Evolutionary conservation across 2,113 vertebrate species (phyloP).

Genomic region (Charadrius vociferus): DNA sequence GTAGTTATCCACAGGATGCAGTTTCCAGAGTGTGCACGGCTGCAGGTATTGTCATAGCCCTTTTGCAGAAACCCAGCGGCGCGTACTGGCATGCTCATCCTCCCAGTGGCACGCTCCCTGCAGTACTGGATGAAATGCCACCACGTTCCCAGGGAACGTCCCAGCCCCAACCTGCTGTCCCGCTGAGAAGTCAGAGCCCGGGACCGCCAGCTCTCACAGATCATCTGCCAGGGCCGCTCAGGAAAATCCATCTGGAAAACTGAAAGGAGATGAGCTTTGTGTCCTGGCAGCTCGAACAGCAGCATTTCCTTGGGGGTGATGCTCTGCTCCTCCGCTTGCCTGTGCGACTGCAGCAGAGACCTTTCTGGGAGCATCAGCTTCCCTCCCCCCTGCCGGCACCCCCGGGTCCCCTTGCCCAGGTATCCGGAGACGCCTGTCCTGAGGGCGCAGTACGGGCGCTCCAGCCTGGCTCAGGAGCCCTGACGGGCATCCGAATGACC

Average conservation of each 20-base stretch:
- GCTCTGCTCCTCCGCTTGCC: not conserved
- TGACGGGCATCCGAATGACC: not conserved
- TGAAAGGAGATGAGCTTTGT: not conserved
- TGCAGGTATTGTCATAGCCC: not conserved
- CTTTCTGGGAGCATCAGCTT: not conserved
- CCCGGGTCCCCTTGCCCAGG: not conserved
- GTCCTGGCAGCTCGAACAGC: not conserved
- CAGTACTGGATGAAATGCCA: not conserved
- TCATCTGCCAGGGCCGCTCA: not conserved
- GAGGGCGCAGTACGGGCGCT: not conserved
- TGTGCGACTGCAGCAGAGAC: not conserved
- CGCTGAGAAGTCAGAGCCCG: accelerated
- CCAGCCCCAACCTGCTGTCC: not conserved
- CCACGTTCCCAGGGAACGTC: not conserved
- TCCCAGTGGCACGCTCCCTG: not conserved
- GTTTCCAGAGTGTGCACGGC: not conserved
- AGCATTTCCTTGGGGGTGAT: not conserved
- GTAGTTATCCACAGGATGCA: not conserved
- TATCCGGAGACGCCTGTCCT: accelerated
- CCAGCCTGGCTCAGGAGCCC: not conserved
- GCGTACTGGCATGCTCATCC: not conserved
- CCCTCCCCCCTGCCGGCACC: not conserved
- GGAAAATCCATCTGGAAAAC: not conserved
- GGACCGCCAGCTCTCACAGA: not conserved
- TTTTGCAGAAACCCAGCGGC: not conserved